Base-by-base conservation (phyloP, 2,888 invertebrate genomes). In the Polydrusus pterygomalis region DNA sequence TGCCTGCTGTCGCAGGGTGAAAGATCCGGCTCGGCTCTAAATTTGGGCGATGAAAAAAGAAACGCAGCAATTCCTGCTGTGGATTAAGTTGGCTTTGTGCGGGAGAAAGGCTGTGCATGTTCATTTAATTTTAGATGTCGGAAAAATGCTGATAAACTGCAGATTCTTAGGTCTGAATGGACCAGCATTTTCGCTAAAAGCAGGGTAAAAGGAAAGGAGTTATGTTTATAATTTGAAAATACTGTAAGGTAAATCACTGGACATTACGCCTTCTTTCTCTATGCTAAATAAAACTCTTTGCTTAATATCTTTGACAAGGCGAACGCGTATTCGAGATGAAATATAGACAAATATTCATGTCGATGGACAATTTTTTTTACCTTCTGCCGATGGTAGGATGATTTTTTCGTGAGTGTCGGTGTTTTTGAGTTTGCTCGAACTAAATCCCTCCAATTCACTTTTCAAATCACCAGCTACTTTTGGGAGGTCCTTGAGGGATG, bases 371-470 rank as follows among this genome's bases (percentile, higher is more conserved):
- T 17, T 54, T 25, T 13, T 62, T 67, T 79, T 89, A 97, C 97
- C 97, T 94, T 97, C 95, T 82, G 97, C 96, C 54, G 97, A 95
- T 74, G 98, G 98, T 83, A 98, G 90, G 78, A 97, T 92, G 76
- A 96, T 95, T 88, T 98, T 98, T 87, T 97, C 97, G 80, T 95
- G 92, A 73, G 97, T 97, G 83, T 94, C 93, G 9, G 96, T 95
- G 86, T 96, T 96, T 87, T 95, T 95, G 87, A 98, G 91, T 85
- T 95, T 93, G 85, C 93, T 93, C 77, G 95, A 92, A 88, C 96
- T 95, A 91, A 98, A 98, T 65, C 93, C 94, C 88, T 96, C 96
- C 83, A 98, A 91, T 89, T 97, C 96, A 86, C 93, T 95, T 89
- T 97, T 97, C 80, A 97, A 91, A 87, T 96, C 95, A 72, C 92